A percentile compares a stretch with the other conserved stretches of the same genome.
These are phyloP conservation scores for Indri indri DNA, from an alignment of 2,113 vertebrate genomes.

Conservation along the genomic window DNA sequence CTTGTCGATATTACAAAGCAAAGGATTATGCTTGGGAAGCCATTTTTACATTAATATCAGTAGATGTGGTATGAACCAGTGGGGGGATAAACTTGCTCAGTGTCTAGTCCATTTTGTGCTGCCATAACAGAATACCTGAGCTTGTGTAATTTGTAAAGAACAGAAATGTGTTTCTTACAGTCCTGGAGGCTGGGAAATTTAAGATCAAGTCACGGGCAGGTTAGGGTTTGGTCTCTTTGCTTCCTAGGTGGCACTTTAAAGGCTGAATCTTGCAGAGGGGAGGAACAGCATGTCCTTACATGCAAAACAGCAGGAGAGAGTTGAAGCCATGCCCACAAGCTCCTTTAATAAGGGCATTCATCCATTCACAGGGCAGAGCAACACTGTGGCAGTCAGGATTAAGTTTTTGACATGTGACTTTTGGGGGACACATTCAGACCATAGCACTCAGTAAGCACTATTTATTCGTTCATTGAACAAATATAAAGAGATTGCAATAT, in stretches of 20 bases:
- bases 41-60: conserved; percentile 17
- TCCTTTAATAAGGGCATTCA: background rate
- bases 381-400: background rate
- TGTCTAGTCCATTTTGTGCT: background rate
- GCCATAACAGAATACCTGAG: background rate
- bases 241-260: background rate
- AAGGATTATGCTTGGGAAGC: background rate
- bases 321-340: accelerated
- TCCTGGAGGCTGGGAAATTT: background rate
- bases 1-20: conserved; percentile 32
- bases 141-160: background rate
- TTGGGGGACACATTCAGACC: background rate
- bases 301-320: background rate
- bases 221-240: background rate
- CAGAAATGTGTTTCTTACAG: background rate
- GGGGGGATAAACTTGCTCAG: background rate
- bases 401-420: background rate
- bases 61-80: background rate
- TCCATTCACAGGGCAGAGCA: background rate
- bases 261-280: background rate
- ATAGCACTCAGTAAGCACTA: background rate
- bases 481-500: no score
- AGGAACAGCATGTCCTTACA: background rate
- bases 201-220: background rate
- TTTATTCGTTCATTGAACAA: background rate